Base-by-base conservation (phyloP, 37 sponge, comb jelly and placozoan genomes). In the Hormiphora californensis region DNA sequence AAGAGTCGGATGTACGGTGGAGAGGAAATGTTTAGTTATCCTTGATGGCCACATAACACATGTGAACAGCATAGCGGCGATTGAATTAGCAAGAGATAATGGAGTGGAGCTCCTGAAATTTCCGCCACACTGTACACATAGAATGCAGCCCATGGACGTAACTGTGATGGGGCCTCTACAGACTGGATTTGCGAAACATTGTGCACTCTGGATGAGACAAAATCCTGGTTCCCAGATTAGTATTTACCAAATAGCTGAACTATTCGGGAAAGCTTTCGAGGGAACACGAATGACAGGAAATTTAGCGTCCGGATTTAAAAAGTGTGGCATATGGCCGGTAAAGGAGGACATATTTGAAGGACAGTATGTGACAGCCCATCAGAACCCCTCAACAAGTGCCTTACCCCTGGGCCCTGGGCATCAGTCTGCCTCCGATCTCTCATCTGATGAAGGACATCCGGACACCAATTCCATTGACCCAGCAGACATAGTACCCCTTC, bases 11-110 rank as follows among this genome's bases (percentile, higher is more conserved):
- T 25, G 61, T 27, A 57, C 61, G 22, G 22, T n/a, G 11, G 61
- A 57, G 19, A 57, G 22, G 11, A 21, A 21, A 9, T 57, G 27
- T 57, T 27, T 57, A 21, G 11, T 57, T 7, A 17, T 57, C 7
- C 61, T 57, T 57, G 61, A 57, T 57, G 61, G 61, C 27, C 61
- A 57, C 61, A 25, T 27, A 5, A 57, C 61, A 7, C 61, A 57
- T 57, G 61, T 57, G 23, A 57, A 57, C 11, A 57, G 61, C 61
- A n/a, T n/a, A n/a, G n/a, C n/a, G n/a, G n/a, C n/a, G n/a, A n/a
- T n/a, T n/a, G n/a, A n/a, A n/a, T 27, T 57, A 25, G 61, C 51
- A 8, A 46, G 51, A 46, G 51, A 8, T 46, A 12, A 8, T 46
- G 51, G 51, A 17, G 51, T 46, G 12, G 12, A 8, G 8, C 8